Evolutionary conservation across 2,797 vertebrate genomes (phyloP), one percentile per base, ranked within the genome.

Genomic region (Thunnus albacares): DNA sequence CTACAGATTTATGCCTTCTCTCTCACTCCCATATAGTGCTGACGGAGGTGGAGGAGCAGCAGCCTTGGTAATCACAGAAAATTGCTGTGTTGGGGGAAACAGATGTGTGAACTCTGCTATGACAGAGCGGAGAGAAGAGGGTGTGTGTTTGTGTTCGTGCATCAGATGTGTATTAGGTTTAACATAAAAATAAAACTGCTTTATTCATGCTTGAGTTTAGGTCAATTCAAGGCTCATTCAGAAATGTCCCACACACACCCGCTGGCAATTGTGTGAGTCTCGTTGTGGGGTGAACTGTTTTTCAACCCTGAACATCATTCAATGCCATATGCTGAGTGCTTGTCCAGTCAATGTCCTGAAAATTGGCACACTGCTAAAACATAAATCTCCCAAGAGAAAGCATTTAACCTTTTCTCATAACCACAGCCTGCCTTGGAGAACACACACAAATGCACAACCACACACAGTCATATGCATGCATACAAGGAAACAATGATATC

Each of bases 1-100:
- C 78, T 90, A 71, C 71, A 90, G 93, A 94, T 93, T 94, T 93
- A 94, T 92, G 72, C 68, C 85, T 80, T 30, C 75, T 89, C 86
- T 82, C 81, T 87, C 68, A 26, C 84, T 84, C 71, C 59, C 56
- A 73, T 83, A 90, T 83, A 92, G 84, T 83, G 92, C 93, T 94
- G 92, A 93, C 86, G 33, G 86, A 85, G 85, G 82, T 71, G 69
- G 76, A 81, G 73, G 80, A 84, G 87, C 77, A 47, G 83, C 81
- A 71, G 81, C 41, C 72, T 82, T 66, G 7, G 87, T 84, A 90
- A 93, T 94, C 88, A 89, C 83, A 81, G 79, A 89, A 90, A 92
- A 93, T 89, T 91, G 93, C 93, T 87, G 87, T 62, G 89, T 85
- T 76, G 72, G 81, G 57, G 74, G 63, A 89, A 90, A 84, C 83